Base-by-base conservation (phyloP, 2,888 invertebrate genomes). In the Diploptera punctata region DNA sequence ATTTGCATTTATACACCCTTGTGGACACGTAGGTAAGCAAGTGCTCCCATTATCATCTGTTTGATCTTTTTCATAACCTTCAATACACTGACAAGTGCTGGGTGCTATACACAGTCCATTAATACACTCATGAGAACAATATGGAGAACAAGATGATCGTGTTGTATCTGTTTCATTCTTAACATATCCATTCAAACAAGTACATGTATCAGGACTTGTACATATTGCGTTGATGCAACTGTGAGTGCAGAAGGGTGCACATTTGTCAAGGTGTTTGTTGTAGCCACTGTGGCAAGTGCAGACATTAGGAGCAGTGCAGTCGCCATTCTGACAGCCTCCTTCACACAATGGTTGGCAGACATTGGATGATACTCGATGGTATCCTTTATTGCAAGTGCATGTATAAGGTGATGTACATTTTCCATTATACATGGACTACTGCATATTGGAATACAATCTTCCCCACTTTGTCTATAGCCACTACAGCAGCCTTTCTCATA, bases 141-240 rank as follows among this genome's bases (percentile, higher is more conserved):
- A 16, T 9, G 54, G 54, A 1, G 9, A 24, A 54, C 54, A 54
- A 1, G 16, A 0, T 13, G 19, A 13, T 3, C 16, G 7, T 7
- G 33, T 33, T 33, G 33, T 1, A 0, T 54, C 26, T 0, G 3
- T 21, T 1, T 1, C 0, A 24, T 54, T 24, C 24, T 54, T 54
- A 0, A 5, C 3, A 24, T 26, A 54, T 2, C 54, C 54, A 13
- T 80, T 79, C 57, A 81, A 79, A 73, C 86, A 86, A 7, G 43
- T 43, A 16, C 67, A 67, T n/a, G 29, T 67, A 44, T 67, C 16
- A 0, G 67, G 67, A 16, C 77, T 78, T 0, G 77, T 77, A 67
- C 84, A 84, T n/a, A 73, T 72, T 13, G 7, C 33, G 10, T 33
- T 33, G 44, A 62, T 38, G 33, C 70, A 68, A n/a, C 19, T 16